Evolutionary conservation across 2,113 vertebrate species (phyloP).

Genomic region (Malurus melanocephalus): DNA sequence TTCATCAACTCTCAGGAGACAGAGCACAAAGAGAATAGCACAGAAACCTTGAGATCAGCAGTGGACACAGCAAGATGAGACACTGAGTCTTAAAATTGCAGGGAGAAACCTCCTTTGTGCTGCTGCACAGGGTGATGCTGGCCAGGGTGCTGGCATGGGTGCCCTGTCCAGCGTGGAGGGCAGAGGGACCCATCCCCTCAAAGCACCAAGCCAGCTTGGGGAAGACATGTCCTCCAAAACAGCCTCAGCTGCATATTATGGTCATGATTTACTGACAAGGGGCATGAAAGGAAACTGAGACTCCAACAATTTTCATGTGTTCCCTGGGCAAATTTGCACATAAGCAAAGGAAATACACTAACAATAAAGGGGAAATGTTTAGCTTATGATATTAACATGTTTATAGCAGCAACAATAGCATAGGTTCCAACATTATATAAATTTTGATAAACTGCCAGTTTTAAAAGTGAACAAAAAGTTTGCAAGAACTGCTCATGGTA

Average conservation of each 20-base stretch:
- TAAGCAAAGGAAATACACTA: conserved; percentile 31
- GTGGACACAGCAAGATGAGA: background rate
- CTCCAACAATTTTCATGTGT: background rate
- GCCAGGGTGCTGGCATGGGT: background rate
- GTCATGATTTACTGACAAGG: background rate
- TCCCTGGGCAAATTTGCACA: background rate
- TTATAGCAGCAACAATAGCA: conserved; percentile 4
- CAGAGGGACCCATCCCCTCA: background rate
- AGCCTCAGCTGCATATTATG: background rate
- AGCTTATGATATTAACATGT: conserved; percentile 5
- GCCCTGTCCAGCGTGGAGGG: rapidly evolving
- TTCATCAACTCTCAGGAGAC: background rate
- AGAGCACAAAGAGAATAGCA: background rate
- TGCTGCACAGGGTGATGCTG: background rate
- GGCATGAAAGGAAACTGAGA: conserved; percentile 6
- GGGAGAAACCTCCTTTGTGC: background rate
- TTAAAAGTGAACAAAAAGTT: background rate
- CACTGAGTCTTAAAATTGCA: background rate
- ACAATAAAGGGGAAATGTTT: conserved; percentile 35
- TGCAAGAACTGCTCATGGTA: background rate
- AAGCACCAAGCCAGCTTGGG: background rate
- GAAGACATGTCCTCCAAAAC: background rate
- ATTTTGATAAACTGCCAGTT: background rate
- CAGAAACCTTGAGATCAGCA: background rate
- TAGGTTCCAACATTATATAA: background rate